Evolutionary conservation across 1,140 invertebrate species (phyloP).

Genomic region (Bombyx mori): DNA sequence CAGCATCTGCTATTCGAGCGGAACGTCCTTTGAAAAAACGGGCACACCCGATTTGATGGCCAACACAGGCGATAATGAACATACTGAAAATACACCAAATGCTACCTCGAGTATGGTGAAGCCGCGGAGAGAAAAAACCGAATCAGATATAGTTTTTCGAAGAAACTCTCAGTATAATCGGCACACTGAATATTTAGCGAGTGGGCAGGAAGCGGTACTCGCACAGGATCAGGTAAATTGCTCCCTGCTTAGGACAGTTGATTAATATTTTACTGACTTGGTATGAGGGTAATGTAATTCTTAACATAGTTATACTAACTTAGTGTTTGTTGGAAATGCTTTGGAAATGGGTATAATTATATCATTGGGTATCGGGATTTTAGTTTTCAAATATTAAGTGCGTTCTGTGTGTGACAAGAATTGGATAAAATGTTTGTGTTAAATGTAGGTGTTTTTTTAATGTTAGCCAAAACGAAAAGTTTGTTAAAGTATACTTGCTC

Average conservation of each 20-base stretch:
- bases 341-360: conserved; percentile 1
- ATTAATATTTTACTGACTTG: conserved; percentile 42
- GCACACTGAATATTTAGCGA: conserved; percentile 69
- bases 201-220: conserved; percentile 69
- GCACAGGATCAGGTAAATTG: conserved; percentile 65
- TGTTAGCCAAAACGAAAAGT: no score
- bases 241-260: conserved; percentile 63
- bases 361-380: conserved; percentile 34
- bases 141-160: conserved; percentile 84
- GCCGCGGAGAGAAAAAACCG: conserved; percentile 87
- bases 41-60: conserved; percentile 50
- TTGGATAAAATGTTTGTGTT: no score
- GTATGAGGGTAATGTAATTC: conserved; percentile 54
- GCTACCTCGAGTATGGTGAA: conserved; percentile 43
- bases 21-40: conserved; percentile 39
- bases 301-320: conserved; percentile 57
- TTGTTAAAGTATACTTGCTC: conserved; percentile 30
- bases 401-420: no score
- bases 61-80: conserved; percentile 33
- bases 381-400: no score
- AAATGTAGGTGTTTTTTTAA: no score
- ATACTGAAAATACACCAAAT: conserved; percentile 8
- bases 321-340: conserved; percentile 5
- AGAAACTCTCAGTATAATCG: conserved; percentile 77
- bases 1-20: conserved; percentile 47